Base-by-base conservation (phyloP, 2,113 vertebrate genomes). In the Pangasianodon gigas region DNA sequence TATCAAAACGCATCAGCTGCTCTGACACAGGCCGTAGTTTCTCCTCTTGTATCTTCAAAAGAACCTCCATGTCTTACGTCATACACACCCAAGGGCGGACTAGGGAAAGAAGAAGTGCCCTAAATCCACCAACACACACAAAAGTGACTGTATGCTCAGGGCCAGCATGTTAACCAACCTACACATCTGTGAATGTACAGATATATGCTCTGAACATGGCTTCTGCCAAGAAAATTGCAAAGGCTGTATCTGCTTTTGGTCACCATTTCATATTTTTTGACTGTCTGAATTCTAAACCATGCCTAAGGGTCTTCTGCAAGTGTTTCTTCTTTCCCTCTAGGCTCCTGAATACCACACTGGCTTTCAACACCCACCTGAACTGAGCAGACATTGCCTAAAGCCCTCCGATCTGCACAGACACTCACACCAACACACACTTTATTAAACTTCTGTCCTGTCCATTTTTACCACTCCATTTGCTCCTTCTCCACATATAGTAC, bases 41-140 rank as follows among this genome's bases (percentile, higher is more conserved):
- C 74, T 52, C 5, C 75, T 75, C 41, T 44, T 60, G 13, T 56
- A 87, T 65, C 56, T 65, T 75, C 90, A 91, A 74, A 82, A 56
- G 48, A 19, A 4, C 65, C 89, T 84, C 18, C 79, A 82, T 41
- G 44, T 67, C 67, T 62, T 81, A 81, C 19, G 32, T 52, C 19
- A 19, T 46, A 44, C 46, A 51, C 41, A 37, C 48, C 79, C 62
- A 21, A 60, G 82, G 60, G 77, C 77, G 10, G 87, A 69, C 24
- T 32, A 56, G 41, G 56, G 29, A 48, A 60, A 51, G 41, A 19
- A 75, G 11, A 69, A 74, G 65, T 19, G 1, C 19, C 62, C 37
- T 88, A 44, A 44, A 71, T 69, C 60, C 65, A 74, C 60, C 54
- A 54, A 21, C 51, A 74, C 46, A 88, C 48, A 88, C 79, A 29